A percentile compares a stretch with the other conserved stretches of the same genome.
These are phyloP conservation scores for Yponomeuta sedellus DNA, from an alignment of 2,888 invertebrate genomes.

Conservation along the genomic window DNA sequence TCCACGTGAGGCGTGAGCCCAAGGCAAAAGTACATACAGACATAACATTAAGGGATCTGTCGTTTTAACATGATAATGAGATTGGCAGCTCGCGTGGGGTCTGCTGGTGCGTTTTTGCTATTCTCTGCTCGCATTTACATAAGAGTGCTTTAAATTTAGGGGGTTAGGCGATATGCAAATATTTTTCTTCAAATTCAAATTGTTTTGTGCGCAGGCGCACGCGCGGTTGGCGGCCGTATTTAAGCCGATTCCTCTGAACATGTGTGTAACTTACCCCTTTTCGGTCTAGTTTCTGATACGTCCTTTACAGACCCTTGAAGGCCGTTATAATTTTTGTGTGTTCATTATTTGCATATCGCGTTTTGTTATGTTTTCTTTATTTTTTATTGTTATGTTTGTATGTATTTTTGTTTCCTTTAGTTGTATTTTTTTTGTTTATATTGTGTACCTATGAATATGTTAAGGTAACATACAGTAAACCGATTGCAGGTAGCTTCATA, in stretches of 20 bases:
- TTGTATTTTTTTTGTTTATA: slow-evolving; percentile 60
- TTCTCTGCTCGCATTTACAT: slow-evolving; percentile 65
- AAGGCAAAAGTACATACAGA: slow-evolving; percentile 69
- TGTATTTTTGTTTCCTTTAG: slow-evolving; percentile 69
- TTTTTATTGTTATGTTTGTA: slow-evolving; percentile 71
- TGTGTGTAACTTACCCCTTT: slow-evolving; percentile 8
- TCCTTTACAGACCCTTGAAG: not conserved
- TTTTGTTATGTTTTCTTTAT: slow-evolving; percentile 49
- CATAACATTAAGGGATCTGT: slow-evolving; percentile 60
- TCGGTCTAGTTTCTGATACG: slow-evolving; percentile 42
- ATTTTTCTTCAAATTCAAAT: slow-evolving; percentile 65
- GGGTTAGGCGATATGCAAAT: slow-evolving; percentile 75
- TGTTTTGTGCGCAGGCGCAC: slow-evolving; percentile 38
- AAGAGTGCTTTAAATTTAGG: slow-evolving; percentile 60
- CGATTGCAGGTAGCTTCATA: slow-evolving; percentile 37
- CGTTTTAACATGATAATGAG: slow-evolving; percentile 62
- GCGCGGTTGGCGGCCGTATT: slow-evolving; percentile 59
- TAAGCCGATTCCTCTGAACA: not conserved
- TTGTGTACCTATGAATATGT: slow-evolving; percentile 34
- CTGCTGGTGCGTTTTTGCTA: slow-evolving; percentile 64
- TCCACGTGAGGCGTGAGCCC: slow-evolving; percentile 35
- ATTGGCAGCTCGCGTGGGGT: slow-evolving; percentile 54
- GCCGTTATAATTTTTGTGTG: slow-evolving; percentile 20
- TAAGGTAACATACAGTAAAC: slow-evolving; percentile 17
- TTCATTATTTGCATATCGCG: slow-evolving; percentile 67